Evolutionary conservation across 2,888 invertebrate genomes (phyloP).

Genomic region (Romanomermis culicivorax): DNA sequence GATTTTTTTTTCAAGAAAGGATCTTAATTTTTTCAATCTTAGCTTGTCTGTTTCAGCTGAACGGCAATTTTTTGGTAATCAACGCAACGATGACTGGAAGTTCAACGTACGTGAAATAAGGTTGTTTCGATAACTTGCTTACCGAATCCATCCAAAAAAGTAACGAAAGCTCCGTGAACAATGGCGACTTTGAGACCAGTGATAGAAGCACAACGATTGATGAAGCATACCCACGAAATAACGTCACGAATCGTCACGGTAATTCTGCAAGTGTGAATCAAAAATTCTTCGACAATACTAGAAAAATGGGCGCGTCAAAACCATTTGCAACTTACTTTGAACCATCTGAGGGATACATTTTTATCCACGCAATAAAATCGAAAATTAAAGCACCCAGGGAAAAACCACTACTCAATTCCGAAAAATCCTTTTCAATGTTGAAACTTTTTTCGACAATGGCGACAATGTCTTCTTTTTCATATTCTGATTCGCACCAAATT

Average conservation of each 20-base stretch:
- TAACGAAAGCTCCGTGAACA: constrained; percentile 69
- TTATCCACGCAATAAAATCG: background rate
- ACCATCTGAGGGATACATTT: background rate
- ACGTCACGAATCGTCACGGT: constrained; percentile 74
- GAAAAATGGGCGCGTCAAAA: background rate
- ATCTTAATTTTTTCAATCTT: too few species aligned
- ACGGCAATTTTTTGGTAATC: too few species aligned
- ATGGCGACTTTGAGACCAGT: constrained; percentile 39
- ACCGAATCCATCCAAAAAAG: constrained; percentile 73
- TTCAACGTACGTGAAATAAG: too few species aligned
- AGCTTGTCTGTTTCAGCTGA: too few species aligned
- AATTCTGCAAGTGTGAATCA: constrained; percentile 37
- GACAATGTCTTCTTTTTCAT: constrained; percentile 48
- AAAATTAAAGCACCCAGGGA: background rate
- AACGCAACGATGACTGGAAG: too few species aligned
- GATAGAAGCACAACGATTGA: constrained; percentile 43
- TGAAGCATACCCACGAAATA: constrained; percentile 71
- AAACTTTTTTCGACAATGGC: constrained; percentile 62
- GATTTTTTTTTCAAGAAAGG: too few species aligned
- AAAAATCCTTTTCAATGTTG: constrained; percentile 17
- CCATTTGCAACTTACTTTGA: constrained; percentile 11
- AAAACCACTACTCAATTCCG: too few species aligned
- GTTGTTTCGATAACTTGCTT: too few species aligned
- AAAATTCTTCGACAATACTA: too few species aligned
- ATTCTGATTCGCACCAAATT: constrained; percentile 72